These are phyloP conservation scores for Nebria salina DNA, from an alignment of 2,888 invertebrate genomes.

Conservation along the genomic window DNA sequence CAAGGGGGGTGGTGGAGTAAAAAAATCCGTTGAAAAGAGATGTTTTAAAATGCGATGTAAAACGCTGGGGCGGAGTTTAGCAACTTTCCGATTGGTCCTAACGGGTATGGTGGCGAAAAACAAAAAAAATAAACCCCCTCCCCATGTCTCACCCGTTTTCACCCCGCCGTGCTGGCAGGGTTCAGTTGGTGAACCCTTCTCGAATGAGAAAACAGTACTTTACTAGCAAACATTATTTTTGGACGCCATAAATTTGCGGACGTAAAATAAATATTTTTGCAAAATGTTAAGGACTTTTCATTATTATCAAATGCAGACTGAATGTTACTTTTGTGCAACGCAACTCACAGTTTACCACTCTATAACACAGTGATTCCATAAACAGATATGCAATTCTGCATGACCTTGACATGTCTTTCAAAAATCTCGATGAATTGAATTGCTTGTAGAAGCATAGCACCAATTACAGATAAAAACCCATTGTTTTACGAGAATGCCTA, in stretches of 20 bases:
- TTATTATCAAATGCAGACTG: constrained; percentile 50
- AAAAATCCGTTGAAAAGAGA: constrained; percentile 41
- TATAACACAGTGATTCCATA: background rate
- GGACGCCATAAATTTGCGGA: constrained; percentile 64
- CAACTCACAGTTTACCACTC: background rate
- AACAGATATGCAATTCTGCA: background rate
- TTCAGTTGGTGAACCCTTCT: constrained; percentile 54
- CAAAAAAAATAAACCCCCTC: constrained; percentile 55
- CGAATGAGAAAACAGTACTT: constrained; percentile 57
- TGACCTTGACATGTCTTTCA: background rate
- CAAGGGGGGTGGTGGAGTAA: background rate
- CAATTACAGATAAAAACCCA: background rate
- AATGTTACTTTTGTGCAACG: constrained; percentile 19
- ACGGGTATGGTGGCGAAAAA: constrained; percentile 52
- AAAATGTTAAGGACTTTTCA: constrained; percentile 65
- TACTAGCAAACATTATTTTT: constrained; percentile 63
- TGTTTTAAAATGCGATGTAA: constrained; percentile 42
- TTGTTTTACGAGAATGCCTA: background rate
- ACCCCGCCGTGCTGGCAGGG: constrained; percentile 12
- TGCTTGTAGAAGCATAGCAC: no score
- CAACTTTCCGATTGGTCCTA: constrained; percentile 62
- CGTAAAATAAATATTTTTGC: constrained; percentile 64
- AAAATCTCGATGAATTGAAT: background rate
- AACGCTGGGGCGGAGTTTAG: constrained; percentile 50
- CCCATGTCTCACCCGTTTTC: background rate